Percentiles rank a stretch among this genome's conserved stretches.
These are phyloP conservation scores for Chironomus tepperi DNA, from an alignment of 1,140 invertebrate genomes.

Conservation along the genomic window DNA sequence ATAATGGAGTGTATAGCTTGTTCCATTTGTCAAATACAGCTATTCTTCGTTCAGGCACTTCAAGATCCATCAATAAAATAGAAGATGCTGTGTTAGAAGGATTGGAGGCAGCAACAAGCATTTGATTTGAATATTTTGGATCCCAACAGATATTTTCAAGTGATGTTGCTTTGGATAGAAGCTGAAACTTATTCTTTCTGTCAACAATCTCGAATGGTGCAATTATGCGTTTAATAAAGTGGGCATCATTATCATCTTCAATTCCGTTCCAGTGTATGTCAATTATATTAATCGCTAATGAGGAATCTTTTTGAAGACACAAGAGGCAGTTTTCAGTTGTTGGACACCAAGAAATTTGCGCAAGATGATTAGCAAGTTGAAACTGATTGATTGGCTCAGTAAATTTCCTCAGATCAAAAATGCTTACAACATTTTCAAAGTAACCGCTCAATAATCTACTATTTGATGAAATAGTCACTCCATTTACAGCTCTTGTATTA, in stretches of 20 bases:
- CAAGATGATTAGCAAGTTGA: conserved; percentile 57
- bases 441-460: conserved; percentile 74
- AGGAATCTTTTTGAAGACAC: conserved; percentile 35
- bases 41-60: conserved; percentile 20
- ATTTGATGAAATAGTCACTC: conserved; percentile 66
- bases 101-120: conserved; percentile 32
- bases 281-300: conserved; percentile 34
- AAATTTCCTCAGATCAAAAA: conserved; percentile 84
- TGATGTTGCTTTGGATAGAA: conserved; percentile 29
- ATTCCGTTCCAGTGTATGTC: conserved; percentile 36
- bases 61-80: conserved; percentile 23
- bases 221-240: conserved; percentile 36
- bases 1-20: conserved; percentile 15
- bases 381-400: conserved; percentile 73
- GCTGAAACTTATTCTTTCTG: conserved; percentile 30
- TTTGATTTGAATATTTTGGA: conserved; percentile 34
- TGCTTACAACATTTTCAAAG: conserved; percentile 65
- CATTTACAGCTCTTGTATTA: conserved; percentile 75
- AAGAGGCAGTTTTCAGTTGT: conserved; percentile 52
- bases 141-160: conserved; percentile 33
- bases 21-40: conserved; percentile 24
- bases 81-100: conserved; percentile 2
- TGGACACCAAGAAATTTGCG: conserved; percentile 79
- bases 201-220: conserved; percentile 33
- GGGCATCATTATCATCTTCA: conserved; percentile 32